Conservation (phyloP, 2,113 vertebrate species). For the Phalacrocorax pelagicus region DNA sequence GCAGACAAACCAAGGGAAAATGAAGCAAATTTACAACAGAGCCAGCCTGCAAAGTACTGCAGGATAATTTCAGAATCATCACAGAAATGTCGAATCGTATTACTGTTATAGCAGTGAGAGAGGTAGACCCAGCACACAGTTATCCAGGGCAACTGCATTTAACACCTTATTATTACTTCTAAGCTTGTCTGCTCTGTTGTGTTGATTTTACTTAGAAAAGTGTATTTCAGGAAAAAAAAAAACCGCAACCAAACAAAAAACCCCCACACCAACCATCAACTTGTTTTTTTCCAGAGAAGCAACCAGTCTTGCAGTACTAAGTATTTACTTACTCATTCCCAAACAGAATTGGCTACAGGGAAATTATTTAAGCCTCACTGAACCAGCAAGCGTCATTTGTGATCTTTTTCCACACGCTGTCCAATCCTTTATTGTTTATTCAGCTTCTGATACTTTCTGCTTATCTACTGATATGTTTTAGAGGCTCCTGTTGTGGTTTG, state of each 20-base stretch:
- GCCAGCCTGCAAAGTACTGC: neutral
- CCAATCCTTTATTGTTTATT: neutral
- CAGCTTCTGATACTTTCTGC: neutral
- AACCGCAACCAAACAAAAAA: no score
- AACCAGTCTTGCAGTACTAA: neutral
- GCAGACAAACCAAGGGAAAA: neutral
- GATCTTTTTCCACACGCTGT: neutral
- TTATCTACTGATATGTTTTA: neutral
- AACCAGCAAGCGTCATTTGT: neutral
- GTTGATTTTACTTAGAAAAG: neutral
- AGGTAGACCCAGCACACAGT: neutral
- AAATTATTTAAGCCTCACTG: neutral
- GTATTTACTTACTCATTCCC: neutral
- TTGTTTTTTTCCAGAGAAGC: neutral
- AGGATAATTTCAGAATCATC: neutral
- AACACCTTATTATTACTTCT: neutral
- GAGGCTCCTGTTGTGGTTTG: neutral
- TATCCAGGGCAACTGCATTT: neutral
- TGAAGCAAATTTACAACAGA: neutral
- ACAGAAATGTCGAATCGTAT: fast-evolving
- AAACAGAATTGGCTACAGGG: neutral
- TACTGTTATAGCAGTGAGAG: neutral
- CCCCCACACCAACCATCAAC: neutral
- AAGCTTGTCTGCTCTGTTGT: neutral
- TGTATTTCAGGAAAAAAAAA: neutral